Conservation (phyloP, 2,113 vertebrate species). For the Anhinga rufa region DNA sequence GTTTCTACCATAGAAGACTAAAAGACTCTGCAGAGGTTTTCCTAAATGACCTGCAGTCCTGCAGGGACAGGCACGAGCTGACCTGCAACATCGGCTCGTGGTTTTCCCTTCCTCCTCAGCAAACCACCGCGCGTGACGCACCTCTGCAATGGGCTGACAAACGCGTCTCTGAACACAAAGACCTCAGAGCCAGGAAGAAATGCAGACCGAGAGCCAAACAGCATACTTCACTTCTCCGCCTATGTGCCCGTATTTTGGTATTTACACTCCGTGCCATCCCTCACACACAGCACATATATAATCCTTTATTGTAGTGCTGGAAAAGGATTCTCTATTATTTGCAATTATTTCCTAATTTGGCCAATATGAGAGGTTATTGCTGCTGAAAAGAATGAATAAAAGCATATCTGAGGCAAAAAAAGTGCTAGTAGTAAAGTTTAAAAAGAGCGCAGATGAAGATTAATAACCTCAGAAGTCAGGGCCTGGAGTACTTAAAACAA, state of each 20-base stretch:
- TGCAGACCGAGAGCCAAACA: not conserved
- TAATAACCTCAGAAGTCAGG: conserved; percentile 34
- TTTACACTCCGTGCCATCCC: conserved; percentile 30
- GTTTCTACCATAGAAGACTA: not conserved
- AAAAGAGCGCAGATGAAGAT: conserved; percentile 64
- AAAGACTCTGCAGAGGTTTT: not conserved
- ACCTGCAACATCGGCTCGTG: not conserved
- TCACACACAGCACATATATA: conserved; percentile 23
- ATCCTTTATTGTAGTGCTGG: conserved; percentile 7
- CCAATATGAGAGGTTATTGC: conserved; percentile 65
- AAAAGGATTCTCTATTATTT: conserved; percentile 62
- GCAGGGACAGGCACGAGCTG: not conserved
- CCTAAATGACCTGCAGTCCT: not conserved
- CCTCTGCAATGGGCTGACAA: not conserved
- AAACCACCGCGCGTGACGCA: fast-evolving
- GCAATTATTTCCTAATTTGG: conserved; percentile 67
- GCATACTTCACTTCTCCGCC: not conserved
- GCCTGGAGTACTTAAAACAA: conserved; percentile 50
- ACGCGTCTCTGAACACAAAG: not conserved
- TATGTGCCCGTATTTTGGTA: not conserved
- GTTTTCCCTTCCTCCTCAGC: not conserved
- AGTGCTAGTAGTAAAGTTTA: conserved; percentile 69
- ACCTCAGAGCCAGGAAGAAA: not conserved
- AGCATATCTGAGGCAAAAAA: conserved; percentile 58
- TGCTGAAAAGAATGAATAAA: conserved; percentile 67